Conservation (phyloP, 2,888 invertebrate genomes). For the Sinelater perroti region DNA sequence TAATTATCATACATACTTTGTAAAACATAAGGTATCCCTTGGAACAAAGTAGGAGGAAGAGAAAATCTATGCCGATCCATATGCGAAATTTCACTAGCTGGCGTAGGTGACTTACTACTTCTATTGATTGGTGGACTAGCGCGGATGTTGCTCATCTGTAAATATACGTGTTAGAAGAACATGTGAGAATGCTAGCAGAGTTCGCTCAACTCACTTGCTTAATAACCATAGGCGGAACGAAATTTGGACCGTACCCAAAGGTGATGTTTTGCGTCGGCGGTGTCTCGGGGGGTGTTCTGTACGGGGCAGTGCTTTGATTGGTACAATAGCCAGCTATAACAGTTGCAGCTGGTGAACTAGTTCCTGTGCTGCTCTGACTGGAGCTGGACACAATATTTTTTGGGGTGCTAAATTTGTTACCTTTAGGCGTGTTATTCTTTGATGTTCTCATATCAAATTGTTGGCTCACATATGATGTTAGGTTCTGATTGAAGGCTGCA, state of each 20-base stretch:
- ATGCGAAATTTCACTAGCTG: conserved; percentile 54
- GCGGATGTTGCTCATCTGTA: conserved; percentile 45
- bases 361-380: conserved; percentile 57
- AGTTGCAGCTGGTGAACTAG: conserved; percentile 58
- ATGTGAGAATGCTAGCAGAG: no score
- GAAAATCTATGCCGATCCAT: conserved; percentile 54
- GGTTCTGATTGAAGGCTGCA: conserved; percentile 26
- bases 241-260: conserved; percentile 48
- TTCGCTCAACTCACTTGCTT: conserved; percentile 58
- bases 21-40: conserved; percentile 55
- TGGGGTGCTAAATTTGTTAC: conserved; percentile 42
- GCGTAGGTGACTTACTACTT: conserved; percentile 60
- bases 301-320: conserved; percentile 45
- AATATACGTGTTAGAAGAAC: neutral
- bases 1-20: conserved; percentile 30
- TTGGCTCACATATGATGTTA: conserved; percentile 16
- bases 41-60: conserved; percentile 54
- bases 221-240: conserved; percentile 52
- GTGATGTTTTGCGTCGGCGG: conserved; percentile 52
- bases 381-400: conserved; percentile 50
- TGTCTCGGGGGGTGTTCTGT: conserved; percentile 57
- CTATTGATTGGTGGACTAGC: conserved; percentile 46
- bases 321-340: conserved; percentile 55
- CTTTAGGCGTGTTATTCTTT: conserved; percentile 44
- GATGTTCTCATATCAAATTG: conserved; percentile 38